Evolutionary conservation across 2,113 vertebrate genomes (phyloP), one percentile per base, ranked within the genome.

Genomic region (Sylvicapra grimmia): DNA sequence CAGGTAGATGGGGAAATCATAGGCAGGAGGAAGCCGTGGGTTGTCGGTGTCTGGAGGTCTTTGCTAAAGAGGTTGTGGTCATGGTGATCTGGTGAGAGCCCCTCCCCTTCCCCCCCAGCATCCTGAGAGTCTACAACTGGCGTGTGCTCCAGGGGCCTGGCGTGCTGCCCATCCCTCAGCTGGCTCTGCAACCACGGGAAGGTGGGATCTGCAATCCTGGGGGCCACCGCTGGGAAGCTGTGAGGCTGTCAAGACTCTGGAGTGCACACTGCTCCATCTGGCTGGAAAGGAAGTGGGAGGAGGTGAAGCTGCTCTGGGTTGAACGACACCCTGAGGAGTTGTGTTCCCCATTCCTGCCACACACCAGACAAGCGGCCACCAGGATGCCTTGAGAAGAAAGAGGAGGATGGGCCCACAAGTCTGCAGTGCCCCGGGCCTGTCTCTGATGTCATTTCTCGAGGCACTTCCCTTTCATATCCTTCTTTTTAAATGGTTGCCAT

Each of bases 241-340:
- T 0, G 31, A 82, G 65, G 91, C 93, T 90, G 90, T 97, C 96
- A 95, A 68, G 86, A 31, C 51, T 79, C 63, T 84, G 80, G 63
- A 89, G 82, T 89, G 29, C 95, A 79, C 4, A 14, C 83, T 93
- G 88, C 79, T 93, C 91, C 96, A 94, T 90, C 94, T 93, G 97
- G 93, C 89, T 94, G 47, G 88, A 90, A 93, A 96, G 94, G 93
- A 94, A 94, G 85, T 19, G 12, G 13, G 33, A 31, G 40, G 40
- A 33, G 56, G 58, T 31, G 91, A 54, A 77, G 80, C 54, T 58
- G 82, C 31, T 65, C 3, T 6, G 86, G 72, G 31, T 18, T 51
- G 82, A 96, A 95, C 0, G 36, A 89, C 21, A 86, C 93, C 51
- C 91, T 0, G 9, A 80, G 89, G 96, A 65, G 68, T 54, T 47